These are phyloP conservation scores for Calyptommatus sinebrachiatus DNA, from an alignment of 2,113 vertebrate genomes.

Conservation along the genomic window DNA sequence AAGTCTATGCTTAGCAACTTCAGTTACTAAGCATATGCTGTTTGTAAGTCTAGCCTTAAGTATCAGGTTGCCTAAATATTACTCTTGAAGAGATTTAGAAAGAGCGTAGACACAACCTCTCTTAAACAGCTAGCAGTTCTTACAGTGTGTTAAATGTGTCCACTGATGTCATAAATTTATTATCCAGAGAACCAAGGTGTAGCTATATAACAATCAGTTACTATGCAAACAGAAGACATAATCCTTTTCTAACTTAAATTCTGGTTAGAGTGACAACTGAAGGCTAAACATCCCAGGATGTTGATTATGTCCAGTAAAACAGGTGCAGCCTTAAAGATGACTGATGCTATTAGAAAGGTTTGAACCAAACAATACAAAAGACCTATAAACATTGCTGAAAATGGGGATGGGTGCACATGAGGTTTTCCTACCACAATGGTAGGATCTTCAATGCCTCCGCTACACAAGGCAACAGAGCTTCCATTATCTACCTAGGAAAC, in stretches of 20 bases:
- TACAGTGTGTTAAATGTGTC: not conserved
- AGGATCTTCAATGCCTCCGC: no score
- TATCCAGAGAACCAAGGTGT: conserved; percentile 32
- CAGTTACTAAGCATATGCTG: not conserved
- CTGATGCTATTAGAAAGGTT: not conserved
- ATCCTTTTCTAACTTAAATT: conserved; percentile 36
- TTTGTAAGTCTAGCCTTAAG: not conserved
- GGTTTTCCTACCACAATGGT: no score
- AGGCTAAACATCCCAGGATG: conserved; percentile 35
- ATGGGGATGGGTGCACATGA: not conserved
- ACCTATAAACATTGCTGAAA: not conserved
- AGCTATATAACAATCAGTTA: conserved; percentile 38
- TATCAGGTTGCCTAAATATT: not conserved
- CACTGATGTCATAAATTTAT: conserved; percentile 17
- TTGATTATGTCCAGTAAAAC: not conserved
- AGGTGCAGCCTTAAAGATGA: not conserved
- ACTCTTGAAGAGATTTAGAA: not conserved
- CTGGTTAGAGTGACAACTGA: not conserved
- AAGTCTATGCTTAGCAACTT: conserved; percentile 3
- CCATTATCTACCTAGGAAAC: no score
- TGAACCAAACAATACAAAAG: not conserved
- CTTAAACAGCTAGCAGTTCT: not conserved
- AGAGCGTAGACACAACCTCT: not conserved
- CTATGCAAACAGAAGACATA: conserved; percentile 35
- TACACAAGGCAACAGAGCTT: no score